Evolutionary conservation across 2,113 vertebrate genomes (phyloP), one percentile per base, ranked within the genome.

Genomic region (Zosterops japonicus): DNA sequence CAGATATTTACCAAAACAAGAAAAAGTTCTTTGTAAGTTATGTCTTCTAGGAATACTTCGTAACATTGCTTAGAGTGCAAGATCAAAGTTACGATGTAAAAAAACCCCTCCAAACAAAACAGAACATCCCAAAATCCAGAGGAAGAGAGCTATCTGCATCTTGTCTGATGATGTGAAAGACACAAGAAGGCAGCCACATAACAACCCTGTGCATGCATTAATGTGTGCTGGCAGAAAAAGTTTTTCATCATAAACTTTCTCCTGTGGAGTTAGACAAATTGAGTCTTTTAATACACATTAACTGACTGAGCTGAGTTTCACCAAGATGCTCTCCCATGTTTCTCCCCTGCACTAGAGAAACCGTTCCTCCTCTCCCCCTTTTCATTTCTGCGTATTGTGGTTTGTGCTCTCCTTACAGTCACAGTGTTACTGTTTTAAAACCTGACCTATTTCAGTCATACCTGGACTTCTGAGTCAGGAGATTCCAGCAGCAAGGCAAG

Each of bases 381-480:
- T 78, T 78, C 23, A 52, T 50, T 88, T 88, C 35, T 29, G 33
- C 12, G 18, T 41, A 36, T 35, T 49, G 29, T 56, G 20, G 25
- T 61, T 79, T 72, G 44, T 67, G 18, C 14, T 87, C 11, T 86
- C 31, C 59, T 76, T 72, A 31, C 8, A 55, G 31, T 52, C 70
- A 31, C 13, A 2, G 24, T 31, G 41, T 35, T 52, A 50, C 21
- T 25, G 18, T 41, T 94, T 74, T 76, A 94, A 90, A 83, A 46
- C 33, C 21, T 70, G 60, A 61, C 15, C 78, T 83, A 49, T 41
- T 53, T 80, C 50, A 89, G 35, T 39, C 64, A 15, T 97, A 98
- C 98, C 98, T 98, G 98, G 20, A 98, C 97, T 95, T 98, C 97
- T 81, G 98, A 95, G 88, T 98, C 97, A 70, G 98, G 90, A 80